These are phyloP conservation scores for Chouioia cunea DNA, from an alignment of 2,888 invertebrate species.

Conservation along the genomic window DNA sequence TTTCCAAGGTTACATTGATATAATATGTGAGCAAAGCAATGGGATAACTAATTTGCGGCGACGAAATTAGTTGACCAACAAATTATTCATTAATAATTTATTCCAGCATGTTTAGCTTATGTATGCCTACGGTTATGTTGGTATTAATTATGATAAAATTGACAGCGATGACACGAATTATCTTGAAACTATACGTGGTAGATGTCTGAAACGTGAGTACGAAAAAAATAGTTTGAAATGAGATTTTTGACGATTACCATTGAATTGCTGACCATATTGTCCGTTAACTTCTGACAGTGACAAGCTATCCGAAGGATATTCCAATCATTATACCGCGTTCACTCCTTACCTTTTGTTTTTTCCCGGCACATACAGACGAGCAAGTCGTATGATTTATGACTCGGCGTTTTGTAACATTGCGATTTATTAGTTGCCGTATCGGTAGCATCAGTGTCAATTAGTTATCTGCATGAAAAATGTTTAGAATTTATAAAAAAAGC, in stretches of 20 bases:
- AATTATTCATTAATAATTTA: too few species aligned
- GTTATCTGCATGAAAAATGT: constrained; percentile 19
- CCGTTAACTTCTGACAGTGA: constrained; percentile 15
- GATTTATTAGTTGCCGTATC: constrained; percentile 33
- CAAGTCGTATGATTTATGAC: constrained; percentile 30
- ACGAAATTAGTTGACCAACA: too few species aligned
- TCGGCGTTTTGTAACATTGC: constrained; percentile 27
- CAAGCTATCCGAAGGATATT: constrained; percentile 10
- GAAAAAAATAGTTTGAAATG: neutral
- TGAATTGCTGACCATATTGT: constrained; percentile 20
- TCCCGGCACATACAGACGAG: neutral
- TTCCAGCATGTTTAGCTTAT: too few species aligned
- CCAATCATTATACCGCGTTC: constrained; percentile 20
- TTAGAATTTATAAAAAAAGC: constrained; percentile 5
- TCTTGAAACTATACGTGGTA: neutral
- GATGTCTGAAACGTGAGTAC: neutral
- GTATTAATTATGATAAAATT: neutral
- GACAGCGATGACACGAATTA: constrained; percentile 7
- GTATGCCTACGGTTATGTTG: too few species aligned
- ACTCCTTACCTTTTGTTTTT: constrained; percentile 4
- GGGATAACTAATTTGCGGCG: too few species aligned
- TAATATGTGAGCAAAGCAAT: too few species aligned
- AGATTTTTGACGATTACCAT: constrained; percentile 33
- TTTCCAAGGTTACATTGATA: too few species aligned
- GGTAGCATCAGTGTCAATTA: constrained; percentile 31